Evolutionary conservation across 2,113 vertebrate genomes (phyloP).

Genomic region (Nibea albiflora): DNA sequence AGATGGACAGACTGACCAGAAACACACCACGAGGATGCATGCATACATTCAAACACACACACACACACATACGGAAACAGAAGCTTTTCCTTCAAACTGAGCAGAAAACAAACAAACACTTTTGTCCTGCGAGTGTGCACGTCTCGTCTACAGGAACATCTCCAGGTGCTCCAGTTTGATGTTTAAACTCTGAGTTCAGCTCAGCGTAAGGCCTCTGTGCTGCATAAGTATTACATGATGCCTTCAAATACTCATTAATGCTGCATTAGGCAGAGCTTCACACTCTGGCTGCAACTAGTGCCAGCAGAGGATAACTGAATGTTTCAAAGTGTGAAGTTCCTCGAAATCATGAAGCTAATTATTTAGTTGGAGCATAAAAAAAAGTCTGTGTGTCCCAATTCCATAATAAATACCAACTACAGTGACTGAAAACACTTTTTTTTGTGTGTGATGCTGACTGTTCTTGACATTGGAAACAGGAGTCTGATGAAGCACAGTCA

Average conservation of each 20-base stretch:
- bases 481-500: no score
- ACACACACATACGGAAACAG: conserved; percentile 26
- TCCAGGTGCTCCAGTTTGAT: neutral
- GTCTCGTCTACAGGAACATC: neutral
- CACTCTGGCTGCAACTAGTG: neutral
- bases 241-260: conserved; percentile 1
- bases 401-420: neutral
- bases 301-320: neutral
- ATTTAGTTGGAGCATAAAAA: neutral
- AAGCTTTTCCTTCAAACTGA: conserved; percentile 18
- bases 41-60: conserved; percentile 1
- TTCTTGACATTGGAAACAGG: neutral
- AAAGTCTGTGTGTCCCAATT: neutral
- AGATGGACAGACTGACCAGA: conserved; percentile 30
- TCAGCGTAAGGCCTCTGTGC: conserved; percentile 1
- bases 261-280: neutral
- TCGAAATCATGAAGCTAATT: neutral
- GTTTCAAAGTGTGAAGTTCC: neutral
- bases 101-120: neutral
- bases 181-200: neutral
- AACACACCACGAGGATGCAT: conserved; percentile 1
- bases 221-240: neutral
- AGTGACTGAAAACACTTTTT: neutral
- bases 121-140: no score
- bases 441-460: neutral